Conservation (phyloP, 35 echinoderm and acorn worm genomes). For the Heliocidaris erythrogramma region DNA sequence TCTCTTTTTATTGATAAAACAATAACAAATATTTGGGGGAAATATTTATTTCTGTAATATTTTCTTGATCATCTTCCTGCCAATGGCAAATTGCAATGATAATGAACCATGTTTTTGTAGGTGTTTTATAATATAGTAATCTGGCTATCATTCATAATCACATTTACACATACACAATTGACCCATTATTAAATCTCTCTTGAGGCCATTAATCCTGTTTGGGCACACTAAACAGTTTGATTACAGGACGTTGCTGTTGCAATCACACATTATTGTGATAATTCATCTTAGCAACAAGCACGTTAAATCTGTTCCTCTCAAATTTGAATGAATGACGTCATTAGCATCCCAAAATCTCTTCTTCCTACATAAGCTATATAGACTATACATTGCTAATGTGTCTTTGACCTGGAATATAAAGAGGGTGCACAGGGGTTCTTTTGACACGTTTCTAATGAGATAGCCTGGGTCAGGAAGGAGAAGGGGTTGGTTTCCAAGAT, state of each 20-base stretch:
- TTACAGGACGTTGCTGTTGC: neutral
- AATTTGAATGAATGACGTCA: neutral
- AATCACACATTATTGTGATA: neutral
- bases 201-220: neutral
- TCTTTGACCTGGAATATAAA: neutral
- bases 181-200: neutral
- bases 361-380: no score
- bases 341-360: neutral
- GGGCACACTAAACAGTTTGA: neutral
- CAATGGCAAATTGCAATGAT: no score
- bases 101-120: no score
- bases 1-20: no score
- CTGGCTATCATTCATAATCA: neutral
- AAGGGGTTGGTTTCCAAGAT: neutral
- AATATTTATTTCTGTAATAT: no score
- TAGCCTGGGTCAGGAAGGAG: neutral
- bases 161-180: neutral
- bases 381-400: neutral
- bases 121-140: no score
- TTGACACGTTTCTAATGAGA: neutral
- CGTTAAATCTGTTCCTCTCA: neutral
- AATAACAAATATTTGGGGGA: no score
- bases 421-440: neutral
- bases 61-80: no score
- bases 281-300: neutral